phyloP scores from a whole-genome alignment of 92 coral and sea anemone genomes.

The Porites evermanni region DNA sequence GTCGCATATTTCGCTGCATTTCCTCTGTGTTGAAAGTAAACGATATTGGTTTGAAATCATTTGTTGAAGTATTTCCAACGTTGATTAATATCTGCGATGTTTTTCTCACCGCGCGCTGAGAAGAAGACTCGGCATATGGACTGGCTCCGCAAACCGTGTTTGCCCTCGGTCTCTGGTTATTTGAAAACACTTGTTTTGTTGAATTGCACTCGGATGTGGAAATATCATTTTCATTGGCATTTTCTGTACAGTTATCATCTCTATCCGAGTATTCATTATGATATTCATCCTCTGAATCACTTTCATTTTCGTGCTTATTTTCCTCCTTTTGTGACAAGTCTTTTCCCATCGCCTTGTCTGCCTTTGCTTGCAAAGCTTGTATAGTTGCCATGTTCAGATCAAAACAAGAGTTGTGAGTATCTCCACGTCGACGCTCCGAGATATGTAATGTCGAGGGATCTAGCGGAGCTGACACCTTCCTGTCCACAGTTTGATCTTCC shows the following conservation, averaged over 20 bases:
- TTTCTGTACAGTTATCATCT: not conserved
- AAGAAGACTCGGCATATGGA: not conserved
- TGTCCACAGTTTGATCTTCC: constrained; percentile 34
- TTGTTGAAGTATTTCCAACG: constrained; percentile 13
- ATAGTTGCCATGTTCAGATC: constrained; percentile 29
- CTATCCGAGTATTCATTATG: not conserved
- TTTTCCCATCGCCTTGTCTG: constrained; percentile 17
- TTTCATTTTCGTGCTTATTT: not conserved
- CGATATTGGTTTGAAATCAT: constrained; percentile 53
- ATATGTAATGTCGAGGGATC: constrained; percentile 11
- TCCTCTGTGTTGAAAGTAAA: constrained; percentile 33
- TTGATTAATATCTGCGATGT: constrained; percentile 17
- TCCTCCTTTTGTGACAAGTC: not conserved
- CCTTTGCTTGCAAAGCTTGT: constrained; percentile 42
- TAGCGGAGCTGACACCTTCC: constrained; percentile 35
- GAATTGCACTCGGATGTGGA: not conserved
- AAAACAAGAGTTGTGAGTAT: constrained; percentile 41
- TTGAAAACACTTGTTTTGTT: not conserved
- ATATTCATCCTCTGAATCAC: not conserved
- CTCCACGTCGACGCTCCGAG: constrained; percentile 37
- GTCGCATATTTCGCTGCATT: constrained; percentile 1
- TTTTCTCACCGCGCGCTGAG: constrained; percentile 5
- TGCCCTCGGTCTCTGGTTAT: constrained; percentile 20
- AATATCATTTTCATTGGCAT: not conserved
- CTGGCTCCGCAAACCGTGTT: constrained; percentile 27